These are phyloP conservation scores for Unio delphinus DNA, from an alignment of 2,888 invertebrate genomes.

Conservation along the genomic window DNA sequence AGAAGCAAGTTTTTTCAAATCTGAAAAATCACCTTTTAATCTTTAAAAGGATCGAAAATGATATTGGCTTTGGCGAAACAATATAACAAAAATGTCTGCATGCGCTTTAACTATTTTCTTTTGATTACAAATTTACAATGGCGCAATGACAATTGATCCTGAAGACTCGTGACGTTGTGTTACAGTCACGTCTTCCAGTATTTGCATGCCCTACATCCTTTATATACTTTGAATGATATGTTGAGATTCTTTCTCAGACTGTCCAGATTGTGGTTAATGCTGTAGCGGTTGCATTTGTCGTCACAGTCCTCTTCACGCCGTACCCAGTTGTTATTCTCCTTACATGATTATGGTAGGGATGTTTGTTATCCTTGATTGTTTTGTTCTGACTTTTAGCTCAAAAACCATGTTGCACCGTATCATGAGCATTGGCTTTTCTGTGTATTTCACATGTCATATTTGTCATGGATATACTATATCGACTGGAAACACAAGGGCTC, in stretches of 20 bases:
- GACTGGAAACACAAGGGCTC: conserved; percentile 17
- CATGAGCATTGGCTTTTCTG: conserved; percentile 64
- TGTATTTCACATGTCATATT: conserved; percentile 57
- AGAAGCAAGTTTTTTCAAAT: conserved; percentile 5
- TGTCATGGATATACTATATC: conserved; percentile 48
- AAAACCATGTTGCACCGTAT: conserved; percentile 64
- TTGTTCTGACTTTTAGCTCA: conserved; percentile 55
- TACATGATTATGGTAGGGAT: conserved; percentile 57
- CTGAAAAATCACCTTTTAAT: conserved; percentile 6
- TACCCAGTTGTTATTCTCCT: conserved; percentile 55
- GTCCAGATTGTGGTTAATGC: conserved; percentile 58
- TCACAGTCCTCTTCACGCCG: conserved; percentile 59
- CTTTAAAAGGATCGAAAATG: conserved; percentile 15
- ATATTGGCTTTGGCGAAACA: conserved; percentile 18
- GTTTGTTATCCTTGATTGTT: conserved; percentile 46
- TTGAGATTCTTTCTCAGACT: conserved; percentile 54
- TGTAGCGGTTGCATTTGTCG: conserved; percentile 55
- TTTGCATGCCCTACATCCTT: conserved; percentile 53
- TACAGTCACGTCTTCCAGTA: conserved; percentile 37
- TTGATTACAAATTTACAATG: conserved; percentile 87
- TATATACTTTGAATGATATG: conserved; percentile 61
- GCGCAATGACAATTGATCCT: conserved; percentile 52
- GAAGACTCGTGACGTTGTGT: conserved; percentile 46
- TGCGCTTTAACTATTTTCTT: conserved; percentile 88
- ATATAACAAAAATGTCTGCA: conserved; percentile 12